Evolutionary conservation across 2,113 vertebrate species (phyloP).

Genomic region (Hirundichthys speculiger): DNA sequence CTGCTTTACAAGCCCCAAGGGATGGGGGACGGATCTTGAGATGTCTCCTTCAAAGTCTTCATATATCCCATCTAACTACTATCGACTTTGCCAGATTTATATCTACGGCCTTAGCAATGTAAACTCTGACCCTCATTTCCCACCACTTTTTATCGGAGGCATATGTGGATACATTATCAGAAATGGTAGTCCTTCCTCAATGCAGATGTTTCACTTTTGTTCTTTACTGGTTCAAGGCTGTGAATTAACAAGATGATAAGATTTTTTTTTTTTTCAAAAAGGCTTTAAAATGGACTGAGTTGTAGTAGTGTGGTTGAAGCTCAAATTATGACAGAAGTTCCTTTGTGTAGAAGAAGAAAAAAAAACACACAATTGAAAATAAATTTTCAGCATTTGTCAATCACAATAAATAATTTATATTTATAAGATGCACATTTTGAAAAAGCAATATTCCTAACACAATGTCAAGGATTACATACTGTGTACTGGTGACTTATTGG

Average conservation of each 20-base stretch:
- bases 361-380: not conserved
- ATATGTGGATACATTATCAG: constrained; percentile 64
- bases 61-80: constrained; percentile 69
- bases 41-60: constrained; percentile 64
- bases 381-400: too few relatives aligned
- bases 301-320: constrained; percentile 14
- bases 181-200: constrained; percentile 38
- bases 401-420: not conserved
- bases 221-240: constrained; percentile 39
- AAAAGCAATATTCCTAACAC: not conserved
- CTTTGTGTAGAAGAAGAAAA: constrained; percentile 11
- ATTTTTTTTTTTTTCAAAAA: constrained; percentile 35
- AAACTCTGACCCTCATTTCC: constrained; percentile 68
- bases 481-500: not conserved
- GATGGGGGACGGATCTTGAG: constrained; percentile 51
- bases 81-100: constrained; percentile 74
- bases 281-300: constrained; percentile 27
- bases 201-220: constrained; percentile 44
- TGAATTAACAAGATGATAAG: constrained; percentile 31
- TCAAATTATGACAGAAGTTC: constrained; percentile 24
- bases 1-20: constrained; percentile 41
- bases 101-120: constrained; percentile 60
- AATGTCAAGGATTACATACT: not conserved
- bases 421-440: not conserved
- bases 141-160: constrained; percentile 68